Base-by-base conservation (phyloP, 2,888 invertebrate species). In the Pseudococcus longispinus region DNA sequence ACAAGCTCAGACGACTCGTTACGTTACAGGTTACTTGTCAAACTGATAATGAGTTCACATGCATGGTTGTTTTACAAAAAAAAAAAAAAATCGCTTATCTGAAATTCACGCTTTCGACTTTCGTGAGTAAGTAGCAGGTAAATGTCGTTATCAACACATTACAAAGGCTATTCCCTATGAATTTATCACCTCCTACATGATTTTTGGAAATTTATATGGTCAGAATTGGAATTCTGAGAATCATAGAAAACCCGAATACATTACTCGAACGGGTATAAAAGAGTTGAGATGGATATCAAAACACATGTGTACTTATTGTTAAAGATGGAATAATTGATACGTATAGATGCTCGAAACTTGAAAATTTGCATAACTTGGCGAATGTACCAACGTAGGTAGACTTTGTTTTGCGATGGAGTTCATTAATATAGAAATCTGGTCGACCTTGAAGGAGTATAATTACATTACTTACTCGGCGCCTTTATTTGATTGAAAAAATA, bases 361-460 rank as follows among this genome's bases (percentile, higher is more conserved):
- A n/a, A n/a, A n/a, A 51, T 51, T 51, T 51, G n/a, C 51, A 51
- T 51, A 51, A n/a, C 51, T 51, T 51, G 15, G 51, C 51, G n/a
- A 1, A 15, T 13, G 15, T 46, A 15, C 37, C 4, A 6, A 4
- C 44, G n/a, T n/a, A n/a, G 5, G 18, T 51, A n/a, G n/a, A n/a
- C 51, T 51, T 51, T 51, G 51, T 51, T 51, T 51, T 26, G 23
- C 15, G 26, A 13, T 60, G 20, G 23, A 65, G 26, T 65, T 65
- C 65, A 65, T 65, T 65, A 65, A 65, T 65, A 26, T 51, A 51
- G 26, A 65, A 65, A 65, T 65, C 65, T 65, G 6, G 65, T 65
- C 65, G 65, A 20, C 65, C 65, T 65, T 65, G 65, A 65, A 65
- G 26, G 26, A 65, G 65, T 65, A 65, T 65, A 65, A 65, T 65